These are phyloP conservation scores for Syrphus vitripennis DNA, from an alignment of 2,888 invertebrate species.

Conservation along the genomic window DNA sequence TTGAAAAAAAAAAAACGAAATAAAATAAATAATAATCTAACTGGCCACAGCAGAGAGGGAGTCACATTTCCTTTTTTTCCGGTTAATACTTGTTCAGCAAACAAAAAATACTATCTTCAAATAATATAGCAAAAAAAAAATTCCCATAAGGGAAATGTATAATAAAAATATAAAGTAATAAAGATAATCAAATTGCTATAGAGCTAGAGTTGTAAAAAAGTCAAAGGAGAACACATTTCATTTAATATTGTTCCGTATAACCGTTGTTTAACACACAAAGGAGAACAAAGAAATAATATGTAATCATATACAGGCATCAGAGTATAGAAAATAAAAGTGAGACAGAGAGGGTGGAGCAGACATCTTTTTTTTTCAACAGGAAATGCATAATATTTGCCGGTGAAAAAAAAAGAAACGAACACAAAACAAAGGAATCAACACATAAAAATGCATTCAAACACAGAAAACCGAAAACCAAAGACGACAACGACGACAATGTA, in stretches of 20 bases:
- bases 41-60: slow-evolving; percentile 12
- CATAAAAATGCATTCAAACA: background rate
- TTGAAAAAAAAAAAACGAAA: background rate
- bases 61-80: slow-evolving; percentile 50
- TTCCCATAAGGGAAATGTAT: background rate
- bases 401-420: slow-evolving; percentile 5
- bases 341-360: slow-evolving; percentile 27
- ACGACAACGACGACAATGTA: no score
- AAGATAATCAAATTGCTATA: background rate
- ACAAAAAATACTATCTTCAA: background rate
- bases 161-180: slow-evolving; percentile 30
- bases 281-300: slow-evolving; percentile 57
- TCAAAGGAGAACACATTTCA: background rate
- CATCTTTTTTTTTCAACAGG: slow-evolving; percentile 26
- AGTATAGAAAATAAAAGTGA: no score
- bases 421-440: slow-evolving; percentile 9
- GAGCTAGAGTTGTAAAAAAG: background rate
- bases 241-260: background rate
- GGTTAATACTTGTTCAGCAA: slow-evolving; percentile 30
- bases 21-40: slow-evolving; percentile 14
- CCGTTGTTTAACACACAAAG: slow-evolving; percentile 45
- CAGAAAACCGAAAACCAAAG: background rate
- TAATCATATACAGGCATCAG: background rate
- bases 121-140: background rate
- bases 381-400: slow-evolving; percentile 42